Conservation (phyloP, 2,888 invertebrate species). For the Teinopalpus imperialis region DNA sequence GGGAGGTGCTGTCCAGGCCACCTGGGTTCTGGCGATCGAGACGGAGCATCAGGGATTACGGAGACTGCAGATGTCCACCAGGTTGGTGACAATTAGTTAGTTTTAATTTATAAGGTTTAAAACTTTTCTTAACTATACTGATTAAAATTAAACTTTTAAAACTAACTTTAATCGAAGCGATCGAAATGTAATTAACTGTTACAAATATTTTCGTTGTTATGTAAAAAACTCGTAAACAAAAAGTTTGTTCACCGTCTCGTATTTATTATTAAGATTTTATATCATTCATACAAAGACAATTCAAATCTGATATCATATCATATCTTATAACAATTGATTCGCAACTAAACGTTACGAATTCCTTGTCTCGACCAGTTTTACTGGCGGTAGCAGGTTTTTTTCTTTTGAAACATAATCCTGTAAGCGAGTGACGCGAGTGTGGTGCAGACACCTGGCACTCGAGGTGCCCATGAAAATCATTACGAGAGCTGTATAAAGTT, state of each 20-base stretch:
- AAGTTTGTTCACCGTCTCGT: too few species aligned
- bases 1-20: constrained; percentile 73
- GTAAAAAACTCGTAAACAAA: too few species aligned
- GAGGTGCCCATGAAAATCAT: neutral
- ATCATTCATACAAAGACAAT: too few species aligned
- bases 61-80: constrained; percentile 88
- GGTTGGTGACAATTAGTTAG: constrained; percentile 69
- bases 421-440: neutral
- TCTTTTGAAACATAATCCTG: constrained; percentile 3
- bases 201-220: too few species aligned
- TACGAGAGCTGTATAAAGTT: neutral
- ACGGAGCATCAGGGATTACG: constrained; percentile 80
- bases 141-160: too few species aligned
- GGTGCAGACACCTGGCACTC: neutral
- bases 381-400: neutral
- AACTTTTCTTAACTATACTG: too few species aligned
- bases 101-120: too few species aligned
- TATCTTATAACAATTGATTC: too few species aligned
- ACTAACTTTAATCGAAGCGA: too few species aligned
- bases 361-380: neutral
- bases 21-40: constrained; percentile 56
- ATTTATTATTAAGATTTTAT: too few species aligned
- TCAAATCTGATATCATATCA: too few species aligned
- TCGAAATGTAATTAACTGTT: too few species aligned
- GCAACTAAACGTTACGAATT: neutral